Conservation (phyloP, 2,113 vertebrate species). For the Nothocercus julius region DNA sequence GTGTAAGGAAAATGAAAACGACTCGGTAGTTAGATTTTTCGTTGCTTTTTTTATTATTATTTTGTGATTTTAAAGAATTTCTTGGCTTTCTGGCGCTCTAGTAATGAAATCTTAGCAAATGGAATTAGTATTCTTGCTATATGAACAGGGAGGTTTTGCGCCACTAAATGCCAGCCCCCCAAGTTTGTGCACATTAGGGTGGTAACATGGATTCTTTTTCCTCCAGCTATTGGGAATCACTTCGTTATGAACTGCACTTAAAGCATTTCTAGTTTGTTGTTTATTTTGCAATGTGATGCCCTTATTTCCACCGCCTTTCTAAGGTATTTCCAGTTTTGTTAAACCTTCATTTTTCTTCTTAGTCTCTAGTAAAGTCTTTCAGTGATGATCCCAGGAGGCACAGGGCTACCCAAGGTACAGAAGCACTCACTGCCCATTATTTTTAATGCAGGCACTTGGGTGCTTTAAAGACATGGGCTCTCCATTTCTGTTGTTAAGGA, state of each 20-base stretch:
- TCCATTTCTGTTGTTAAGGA: not conserved
- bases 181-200: not conserved
- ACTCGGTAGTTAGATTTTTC: not conserved
- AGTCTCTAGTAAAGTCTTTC: not conserved
- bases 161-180: not conserved
- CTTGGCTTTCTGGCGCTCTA: not conserved
- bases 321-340: not conserved
- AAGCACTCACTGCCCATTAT: not conserved
- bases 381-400: not conserved
- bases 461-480: not conserved
- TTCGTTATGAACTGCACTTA: not conserved
- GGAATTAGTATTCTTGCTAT: not conserved
- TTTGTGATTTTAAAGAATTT: not conserved
- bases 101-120: not conserved
- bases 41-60: too few species aligned
- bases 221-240: not conserved
- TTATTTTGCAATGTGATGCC: accelerated
- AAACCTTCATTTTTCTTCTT: not conserved
- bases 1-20: not conserved
- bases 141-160: not conserved
- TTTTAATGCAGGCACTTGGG: not conserved
- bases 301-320: not conserved
- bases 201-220: not conserved
- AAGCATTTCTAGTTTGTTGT: not conserved
- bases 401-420: not conserved